Conservation (phyloP, 2,888 invertebrate genomes). For the Kryphioiulus occultus region DNA sequence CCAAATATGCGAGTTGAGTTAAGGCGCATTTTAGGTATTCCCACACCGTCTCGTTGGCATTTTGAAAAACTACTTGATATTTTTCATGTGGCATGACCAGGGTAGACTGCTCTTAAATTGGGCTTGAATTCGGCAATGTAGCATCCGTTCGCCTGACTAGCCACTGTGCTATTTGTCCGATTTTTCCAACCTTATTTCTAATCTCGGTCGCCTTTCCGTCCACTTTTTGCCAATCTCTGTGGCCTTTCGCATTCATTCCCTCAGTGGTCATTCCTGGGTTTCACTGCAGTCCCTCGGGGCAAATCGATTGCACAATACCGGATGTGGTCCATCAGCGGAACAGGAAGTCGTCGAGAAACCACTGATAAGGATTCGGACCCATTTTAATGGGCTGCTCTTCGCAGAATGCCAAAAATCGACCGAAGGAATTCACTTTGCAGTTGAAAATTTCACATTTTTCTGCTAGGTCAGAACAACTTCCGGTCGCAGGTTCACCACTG, state of each 20-base stretch:
- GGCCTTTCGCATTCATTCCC: neutral
- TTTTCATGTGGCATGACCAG: neutral
- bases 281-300: conserved; percentile 2
- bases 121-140: neutral
- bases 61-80: neutral
- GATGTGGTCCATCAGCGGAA: conserved; percentile 14
- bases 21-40: neutral
- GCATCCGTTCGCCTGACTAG: neutral
- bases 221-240: conserved; percentile 3
- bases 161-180: neutral
- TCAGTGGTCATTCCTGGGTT: neutral
- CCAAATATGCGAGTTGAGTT: neutral
- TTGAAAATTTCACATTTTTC: neutral
- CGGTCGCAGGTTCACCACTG: neutral
- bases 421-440: neutral
- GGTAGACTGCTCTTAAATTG: neutral
- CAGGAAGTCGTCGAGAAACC: conserved; percentile 13
- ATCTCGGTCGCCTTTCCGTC: neutral
- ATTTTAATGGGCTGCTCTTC: conserved; percentile 8
- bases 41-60: neutral
- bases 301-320: conserved; percentile 7
- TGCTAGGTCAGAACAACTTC: neutral
- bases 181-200: neutral
- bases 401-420: neutral
- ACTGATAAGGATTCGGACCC: conserved; percentile 14